Conservation (phyloP, 2,113 vertebrate genomes). For the Cebus imitator region DNA sequence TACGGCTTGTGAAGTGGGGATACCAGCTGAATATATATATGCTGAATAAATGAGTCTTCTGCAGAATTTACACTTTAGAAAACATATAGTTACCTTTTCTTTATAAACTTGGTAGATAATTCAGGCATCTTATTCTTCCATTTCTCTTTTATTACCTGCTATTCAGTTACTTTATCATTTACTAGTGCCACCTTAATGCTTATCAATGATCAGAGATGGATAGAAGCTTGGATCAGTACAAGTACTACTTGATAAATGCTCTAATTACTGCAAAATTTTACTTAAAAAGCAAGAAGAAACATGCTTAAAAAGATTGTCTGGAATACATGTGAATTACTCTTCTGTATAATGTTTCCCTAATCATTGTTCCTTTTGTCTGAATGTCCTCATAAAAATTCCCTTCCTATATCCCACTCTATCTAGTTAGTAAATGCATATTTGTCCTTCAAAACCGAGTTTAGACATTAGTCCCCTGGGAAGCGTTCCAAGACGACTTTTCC, state of each 20-base stretch:
- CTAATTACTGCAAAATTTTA: neutral
- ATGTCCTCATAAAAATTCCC: neutral
- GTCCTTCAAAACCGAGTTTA: neutral
- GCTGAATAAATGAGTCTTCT: neutral
- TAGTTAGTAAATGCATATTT: slow-evolving; percentile 6
- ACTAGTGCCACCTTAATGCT: neutral
- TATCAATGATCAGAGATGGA: neutral
- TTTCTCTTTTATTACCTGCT: neutral
- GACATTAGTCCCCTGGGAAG: neutral
- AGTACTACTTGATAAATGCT: neutral
- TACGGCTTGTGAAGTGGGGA: neutral
- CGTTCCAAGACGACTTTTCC: neutral
- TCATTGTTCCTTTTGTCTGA: neutral
- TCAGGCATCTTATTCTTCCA: neutral
- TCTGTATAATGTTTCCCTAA: neutral
- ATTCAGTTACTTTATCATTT: neutral
- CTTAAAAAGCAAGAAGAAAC: slow-evolving; percentile 2
- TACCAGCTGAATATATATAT: neutral
- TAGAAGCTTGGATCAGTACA: neutral
- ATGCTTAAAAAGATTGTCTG: neutral
- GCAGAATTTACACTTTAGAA: neutral
- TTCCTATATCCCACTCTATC: neutral
- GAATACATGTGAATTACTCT: neutral
- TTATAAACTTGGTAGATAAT: neutral
- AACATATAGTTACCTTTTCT: neutral